These are phyloP conservation scores for Rutilus rutilus DNA, from an alignment of 2,113 vertebrate species.

Conservation along the genomic window DNA sequence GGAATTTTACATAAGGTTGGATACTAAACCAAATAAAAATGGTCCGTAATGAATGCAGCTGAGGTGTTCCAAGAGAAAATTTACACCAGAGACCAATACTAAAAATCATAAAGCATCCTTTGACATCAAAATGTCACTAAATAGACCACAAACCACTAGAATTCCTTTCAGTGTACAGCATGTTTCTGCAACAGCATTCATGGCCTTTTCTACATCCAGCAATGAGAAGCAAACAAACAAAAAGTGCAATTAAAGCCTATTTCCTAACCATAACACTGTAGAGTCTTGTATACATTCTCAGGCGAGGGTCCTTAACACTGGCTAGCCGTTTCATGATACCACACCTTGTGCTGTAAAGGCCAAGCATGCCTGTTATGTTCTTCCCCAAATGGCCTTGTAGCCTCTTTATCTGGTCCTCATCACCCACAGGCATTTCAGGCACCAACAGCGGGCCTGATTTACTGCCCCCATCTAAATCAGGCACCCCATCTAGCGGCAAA, in stretches of 20 bases:
- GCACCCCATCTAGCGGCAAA: constrained; percentile 27
- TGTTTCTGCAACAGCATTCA: constrained; percentile 15
- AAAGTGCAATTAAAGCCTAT: constrained; percentile 31
- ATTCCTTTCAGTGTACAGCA: constrained; percentile 21
- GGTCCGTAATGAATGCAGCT: background rate
- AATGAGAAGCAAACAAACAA: constrained; percentile 30
- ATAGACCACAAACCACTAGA: constrained; percentile 26
- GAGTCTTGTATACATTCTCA: constrained; percentile 36
- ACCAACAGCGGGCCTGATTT: constrained; percentile 18
- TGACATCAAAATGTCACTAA: constrained; percentile 16
- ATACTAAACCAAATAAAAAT: background rate
- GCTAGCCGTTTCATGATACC: background rate
- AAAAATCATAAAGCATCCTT: background rate
- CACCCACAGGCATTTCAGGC: constrained; percentile 27
- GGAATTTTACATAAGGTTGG: background rate
- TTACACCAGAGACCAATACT: background rate
- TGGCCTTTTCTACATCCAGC: constrained; percentile 22
- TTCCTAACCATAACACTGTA: constrained; percentile 36
- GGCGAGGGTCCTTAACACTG: constrained; percentile 10
- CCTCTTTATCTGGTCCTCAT: constrained; percentile 41
- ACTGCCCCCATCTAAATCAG: constrained; percentile 31
- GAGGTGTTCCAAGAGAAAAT: background rate
- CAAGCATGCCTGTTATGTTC: constrained; percentile 19
- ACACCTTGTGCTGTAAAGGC: constrained; percentile 27
- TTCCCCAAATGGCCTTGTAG: background rate